phyloP scores from a whole-genome alignment of 2,113 vertebrate species.

The Deroptyus accipitrinus region DNA sequence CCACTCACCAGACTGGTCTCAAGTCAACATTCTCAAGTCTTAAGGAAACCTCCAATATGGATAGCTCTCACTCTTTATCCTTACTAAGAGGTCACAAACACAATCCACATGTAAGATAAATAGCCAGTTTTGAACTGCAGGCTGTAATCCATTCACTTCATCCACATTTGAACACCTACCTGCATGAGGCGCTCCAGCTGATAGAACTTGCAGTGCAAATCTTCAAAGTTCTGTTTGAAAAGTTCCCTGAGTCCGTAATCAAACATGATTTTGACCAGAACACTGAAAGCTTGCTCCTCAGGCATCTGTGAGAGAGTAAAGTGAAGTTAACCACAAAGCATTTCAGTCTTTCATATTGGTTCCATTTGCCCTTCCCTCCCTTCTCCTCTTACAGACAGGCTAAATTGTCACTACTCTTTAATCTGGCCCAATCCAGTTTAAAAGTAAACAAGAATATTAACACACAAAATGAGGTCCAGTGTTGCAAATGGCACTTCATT shows the following conservation, averaged over 20 bases:
- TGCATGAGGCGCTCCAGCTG: slow-evolving; percentile 98
- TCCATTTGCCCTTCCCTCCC: not conserved
- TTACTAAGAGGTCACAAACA: not conserved
- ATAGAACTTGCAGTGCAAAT: slow-evolving; percentile 99
- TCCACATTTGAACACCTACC: slow-evolving; percentile 63
- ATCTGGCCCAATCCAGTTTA: not conserved
- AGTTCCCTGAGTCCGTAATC: slow-evolving; percentile 99
- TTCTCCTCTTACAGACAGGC: not conserved
- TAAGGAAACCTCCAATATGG: not conserved
- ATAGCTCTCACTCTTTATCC: not conserved
- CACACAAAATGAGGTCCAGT: not conserved
- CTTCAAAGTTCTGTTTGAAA: slow-evolving; percentile 99
- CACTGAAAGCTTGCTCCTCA: slow-evolving; percentile 98
- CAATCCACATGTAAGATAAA: fast-evolving
- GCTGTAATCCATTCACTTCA: fast-evolving
- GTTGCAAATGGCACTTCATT: not conserved
- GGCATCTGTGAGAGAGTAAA: slow-evolving; percentile 85
- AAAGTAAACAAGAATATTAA: not conserved
- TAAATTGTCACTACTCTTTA: not conserved
- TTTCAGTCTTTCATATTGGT: not conserved
- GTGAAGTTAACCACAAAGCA: not conserved
- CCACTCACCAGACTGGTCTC: not conserved
- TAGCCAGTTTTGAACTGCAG: not conserved
- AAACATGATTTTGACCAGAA: slow-evolving; percentile 99
- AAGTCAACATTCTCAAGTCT: fast-evolving